Base-by-base conservation (phyloP, 1,140 invertebrate genomes). In the Macrotrachela quadricornifera region DNA sequence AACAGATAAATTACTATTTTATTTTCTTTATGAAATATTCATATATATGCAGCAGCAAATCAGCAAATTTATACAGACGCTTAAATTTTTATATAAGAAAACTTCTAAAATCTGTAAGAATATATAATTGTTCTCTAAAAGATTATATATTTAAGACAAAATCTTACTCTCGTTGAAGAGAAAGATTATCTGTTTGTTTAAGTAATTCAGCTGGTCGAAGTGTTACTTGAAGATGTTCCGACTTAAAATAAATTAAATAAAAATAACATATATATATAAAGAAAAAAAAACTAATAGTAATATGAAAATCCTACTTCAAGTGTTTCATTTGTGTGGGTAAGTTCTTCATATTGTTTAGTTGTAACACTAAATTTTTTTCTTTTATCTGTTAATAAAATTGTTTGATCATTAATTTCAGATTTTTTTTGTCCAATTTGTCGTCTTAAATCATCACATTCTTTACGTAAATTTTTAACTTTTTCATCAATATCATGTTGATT, bases 401-500 rank as follows among this genome's bases (percentile, higher is more conserved):
- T 50, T 16, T 46, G 14, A 36, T 65, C 65, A 52, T 69, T 68
- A 1, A 58, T 57, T 49, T 70, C 67, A 40, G 60, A 59, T 48
- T 65, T 63, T n/a, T 64, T 50, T 46, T 68, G 65, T 4, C 57
- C 56, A 40, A 68, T 69, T 57, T 71, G 67, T 51, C 64, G 64
- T 17, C 60, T 63, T 57, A 71, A 60, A 17, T 71, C 69, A 39
- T 65, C 62, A 57, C 56, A 60, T 21, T 60, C 58, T 15, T 58
- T 49, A 40, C 68, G 68, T 17, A 69, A 57, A 46, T 69, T 62
- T 53, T 68, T 66, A 12, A 67, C 61, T 57, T 68, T 68, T 49
- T 67, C 67, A 50, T 71, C 66, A n/a, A 67, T 60, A 57, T 70
- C 66, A 63, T 70, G 51, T 10, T 55, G 49, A n/a, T 51, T 71